A percentile compares a stretch with the other conserved stretches of the same genome.
phyloP scores from a whole-genome alignment of 2,113 vertebrate genomes.

The Riparia riparia region DNA sequence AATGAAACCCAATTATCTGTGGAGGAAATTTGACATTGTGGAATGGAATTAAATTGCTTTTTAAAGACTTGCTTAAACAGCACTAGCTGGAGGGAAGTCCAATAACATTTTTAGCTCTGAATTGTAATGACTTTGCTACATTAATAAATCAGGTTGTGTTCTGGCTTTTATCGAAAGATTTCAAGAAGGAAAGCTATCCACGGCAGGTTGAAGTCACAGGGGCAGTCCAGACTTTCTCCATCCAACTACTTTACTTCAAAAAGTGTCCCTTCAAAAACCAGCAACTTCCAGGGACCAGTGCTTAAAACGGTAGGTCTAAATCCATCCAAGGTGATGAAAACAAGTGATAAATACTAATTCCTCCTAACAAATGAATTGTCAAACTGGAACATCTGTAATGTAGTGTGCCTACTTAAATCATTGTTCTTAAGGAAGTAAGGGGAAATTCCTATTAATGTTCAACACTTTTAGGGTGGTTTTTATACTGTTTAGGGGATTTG shows the following conservation, averaged over 20 bases:
- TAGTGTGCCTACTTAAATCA: background rate
- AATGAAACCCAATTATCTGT: slow-evolving; percentile 79
- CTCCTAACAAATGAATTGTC: background rate
- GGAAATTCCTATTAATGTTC: background rate
- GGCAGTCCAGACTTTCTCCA: background rate
- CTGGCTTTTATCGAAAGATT: slow-evolving; percentile 71
- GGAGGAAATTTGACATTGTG: slow-evolving; percentile 78
- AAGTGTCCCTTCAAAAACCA: background rate
- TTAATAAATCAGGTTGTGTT: slow-evolving; percentile 74
- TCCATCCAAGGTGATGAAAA: background rate
- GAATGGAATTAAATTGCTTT: slow-evolving; percentile 79
- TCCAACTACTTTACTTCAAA: slow-evolving; percentile 14
- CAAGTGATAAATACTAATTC: background rate
- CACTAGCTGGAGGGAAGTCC: slow-evolving; percentile 71
- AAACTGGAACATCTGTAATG: background rate
- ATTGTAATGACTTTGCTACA: slow-evolving; percentile 68
- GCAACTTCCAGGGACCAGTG: background rate
- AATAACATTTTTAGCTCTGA: slow-evolving; percentile 69
- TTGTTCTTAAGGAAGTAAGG: background rate
- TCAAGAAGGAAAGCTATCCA: slow-evolving; percentile 50
- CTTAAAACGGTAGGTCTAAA: slow-evolving; percentile 59
- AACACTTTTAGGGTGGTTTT: background rate
- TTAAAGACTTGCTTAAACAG: slow-evolving; percentile 76
- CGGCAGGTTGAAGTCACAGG: slow-evolving; percentile 4
- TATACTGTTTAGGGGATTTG: background rate